phyloP scores from a whole-genome alignment of 2,113 vertebrate genomes.

The Chaetodon auriga region DNA sequence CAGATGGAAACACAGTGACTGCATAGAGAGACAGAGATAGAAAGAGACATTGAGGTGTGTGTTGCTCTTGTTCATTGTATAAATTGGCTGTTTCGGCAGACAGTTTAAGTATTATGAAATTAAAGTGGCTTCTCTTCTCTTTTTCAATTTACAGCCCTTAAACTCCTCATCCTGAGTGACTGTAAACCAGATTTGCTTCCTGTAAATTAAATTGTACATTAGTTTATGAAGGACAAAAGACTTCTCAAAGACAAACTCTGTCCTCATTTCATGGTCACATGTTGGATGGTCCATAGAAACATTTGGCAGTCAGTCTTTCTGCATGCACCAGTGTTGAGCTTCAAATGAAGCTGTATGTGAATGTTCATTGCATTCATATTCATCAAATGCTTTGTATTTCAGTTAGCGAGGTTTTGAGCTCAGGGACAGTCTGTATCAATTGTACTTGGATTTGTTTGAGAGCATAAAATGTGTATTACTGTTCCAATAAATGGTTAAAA shows the following conservation, averaged over 20 bases:
- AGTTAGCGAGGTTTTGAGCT: background rate
- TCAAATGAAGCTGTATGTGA: background rate
- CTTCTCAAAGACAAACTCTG: background rate
- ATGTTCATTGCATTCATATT: background rate
- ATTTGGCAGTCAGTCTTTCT: background rate
- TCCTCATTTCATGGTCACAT: too few species aligned
- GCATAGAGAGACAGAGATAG: background rate
- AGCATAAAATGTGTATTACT: background rate
- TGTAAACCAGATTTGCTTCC: conserved; percentile 6
- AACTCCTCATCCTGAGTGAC: background rate
- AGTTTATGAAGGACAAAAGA: background rate
- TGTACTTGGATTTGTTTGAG: background rate
- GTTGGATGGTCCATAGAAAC: background rate
- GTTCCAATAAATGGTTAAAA: background rate
- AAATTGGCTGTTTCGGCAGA: conserved; percentile 11
- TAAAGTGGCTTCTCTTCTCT: conserved; percentile 17
- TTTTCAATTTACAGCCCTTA: conserved; percentile 24
- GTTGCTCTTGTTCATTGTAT: conserved; percentile 21
- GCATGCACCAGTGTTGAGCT: background rate
- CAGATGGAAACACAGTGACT: conserved; percentile 3
- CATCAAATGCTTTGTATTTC: background rate
- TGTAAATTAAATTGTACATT: conserved; percentile 8
- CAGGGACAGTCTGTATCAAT: background rate
- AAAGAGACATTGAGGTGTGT: background rate
- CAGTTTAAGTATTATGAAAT: conserved; percentile 13